Conservation (phyloP, 2,888 invertebrate genomes). For the Halocaridina rubra region DNA sequence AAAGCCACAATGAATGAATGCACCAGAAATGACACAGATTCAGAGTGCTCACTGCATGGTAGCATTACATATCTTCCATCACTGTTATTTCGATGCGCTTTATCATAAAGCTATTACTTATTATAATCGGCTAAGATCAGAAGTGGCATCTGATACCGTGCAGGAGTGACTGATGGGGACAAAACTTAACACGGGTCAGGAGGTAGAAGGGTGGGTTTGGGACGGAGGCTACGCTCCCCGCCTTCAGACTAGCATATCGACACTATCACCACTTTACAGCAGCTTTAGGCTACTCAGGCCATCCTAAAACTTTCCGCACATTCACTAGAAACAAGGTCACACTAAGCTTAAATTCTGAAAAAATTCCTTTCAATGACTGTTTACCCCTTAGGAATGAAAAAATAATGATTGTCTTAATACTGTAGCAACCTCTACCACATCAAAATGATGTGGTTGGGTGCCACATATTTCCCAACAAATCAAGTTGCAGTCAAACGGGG, state of each 20-base stretch:
- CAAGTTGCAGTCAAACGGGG: too few species aligned
- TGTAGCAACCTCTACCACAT: slow-evolving; percentile 60
- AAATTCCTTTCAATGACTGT: slow-evolving; percentile 35
- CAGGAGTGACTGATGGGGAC: slow-evolving; percentile 28
- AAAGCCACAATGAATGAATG: too few species aligned
- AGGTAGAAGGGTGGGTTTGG: slow-evolving; percentile 54
- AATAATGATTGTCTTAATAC: slow-evolving; percentile 54
- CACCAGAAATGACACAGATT: too few species aligned
- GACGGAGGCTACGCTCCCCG: slow-evolving; percentile 56
- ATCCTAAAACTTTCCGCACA: slow-evolving; percentile 43
- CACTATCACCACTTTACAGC: slow-evolving; percentile 54
- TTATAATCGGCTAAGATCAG: too few species aligned
- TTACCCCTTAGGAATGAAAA: slow-evolving; percentile 33
- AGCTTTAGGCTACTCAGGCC: slow-evolving; percentile 32
- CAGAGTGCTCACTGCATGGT: slow-evolving; percentile 27
- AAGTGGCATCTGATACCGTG: too few species aligned
- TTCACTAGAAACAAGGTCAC: slow-evolving; percentile 30
- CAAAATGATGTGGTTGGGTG: slow-evolving; percentile 56
- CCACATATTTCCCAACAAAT: slow-evolving; percentile 37
- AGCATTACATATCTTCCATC: slow-evolving; percentile 14
- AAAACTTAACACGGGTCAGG: slow-evolving; percentile 46
- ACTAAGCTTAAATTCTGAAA: too few species aligned
- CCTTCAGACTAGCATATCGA: slow-evolving; percentile 59
- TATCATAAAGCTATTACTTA: too few species aligned
- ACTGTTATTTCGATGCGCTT: too few species aligned